These are phyloP conservation scores for Catocala fraxini DNA, from an alignment of 2,888 invertebrate genomes.

Conservation along the genomic window DNA sequence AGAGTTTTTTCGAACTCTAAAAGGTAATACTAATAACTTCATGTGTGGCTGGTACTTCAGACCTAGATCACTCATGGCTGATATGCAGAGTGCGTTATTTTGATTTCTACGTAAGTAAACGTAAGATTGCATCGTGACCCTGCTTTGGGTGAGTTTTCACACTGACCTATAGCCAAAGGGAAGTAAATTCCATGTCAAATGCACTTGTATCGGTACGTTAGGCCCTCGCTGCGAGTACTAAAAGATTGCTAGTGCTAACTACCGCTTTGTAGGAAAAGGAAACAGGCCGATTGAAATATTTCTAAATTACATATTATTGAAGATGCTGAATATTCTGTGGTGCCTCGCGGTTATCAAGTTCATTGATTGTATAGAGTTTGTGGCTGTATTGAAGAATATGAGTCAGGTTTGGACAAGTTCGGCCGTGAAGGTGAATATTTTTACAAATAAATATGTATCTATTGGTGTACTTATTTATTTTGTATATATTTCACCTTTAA, in stretches of 20 bases:
- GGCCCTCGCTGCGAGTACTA: constrained; percentile 25
- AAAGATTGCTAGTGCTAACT: constrained; percentile 38
- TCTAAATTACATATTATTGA: constrained; percentile 35
- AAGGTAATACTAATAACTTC: not conserved
- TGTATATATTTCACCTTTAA: too few relatives aligned
- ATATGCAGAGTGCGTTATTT: constrained; percentile 43
- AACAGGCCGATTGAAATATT: constrained; percentile 35
- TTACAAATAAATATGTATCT: too few relatives aligned
- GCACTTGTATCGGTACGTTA: constrained; percentile 21
- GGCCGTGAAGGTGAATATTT: too few relatives aligned
- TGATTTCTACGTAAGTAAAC: constrained; percentile 47
- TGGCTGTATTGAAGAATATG: too few relatives aligned
- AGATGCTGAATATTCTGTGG: constrained; percentile 22
- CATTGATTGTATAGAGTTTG: constrained; percentile 1
- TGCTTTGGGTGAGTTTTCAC: constrained; percentile 59
- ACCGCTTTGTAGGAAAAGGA: constrained; percentile 27
- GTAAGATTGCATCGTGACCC: constrained; percentile 57
- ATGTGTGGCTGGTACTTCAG: constrained; percentile 5
- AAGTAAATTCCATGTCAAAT: constrained; percentile 51
- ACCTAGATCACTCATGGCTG: constrained; percentile 20
- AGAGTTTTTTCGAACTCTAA: too few relatives aligned
- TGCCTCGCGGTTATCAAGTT: constrained; percentile 1
- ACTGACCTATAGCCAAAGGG: constrained; percentile 68
- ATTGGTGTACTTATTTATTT: too few relatives aligned
- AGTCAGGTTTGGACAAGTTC: too few relatives aligned